Conservation (phyloP, 2,113 vertebrate species). For the Scortum barcoo region DNA sequence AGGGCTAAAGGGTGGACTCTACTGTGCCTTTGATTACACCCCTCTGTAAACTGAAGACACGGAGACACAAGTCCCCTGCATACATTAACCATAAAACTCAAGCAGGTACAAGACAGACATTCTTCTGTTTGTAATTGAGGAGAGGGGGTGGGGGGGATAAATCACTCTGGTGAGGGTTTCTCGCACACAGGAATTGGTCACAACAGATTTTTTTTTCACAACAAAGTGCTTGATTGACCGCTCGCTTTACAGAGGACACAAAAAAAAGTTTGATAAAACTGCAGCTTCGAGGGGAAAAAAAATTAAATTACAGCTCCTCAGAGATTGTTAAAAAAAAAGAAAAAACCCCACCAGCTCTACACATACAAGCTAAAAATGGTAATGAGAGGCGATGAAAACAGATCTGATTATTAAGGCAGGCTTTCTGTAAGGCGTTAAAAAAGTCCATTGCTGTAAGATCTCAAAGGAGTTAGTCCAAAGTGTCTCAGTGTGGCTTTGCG, state of each 20-base stretch:
- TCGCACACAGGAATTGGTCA: slow-evolving; percentile 66
- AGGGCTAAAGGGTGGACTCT: slow-evolving; percentile 58
- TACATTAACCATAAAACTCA: slow-evolving; percentile 62
- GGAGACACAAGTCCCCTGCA: slow-evolving; percentile 55
- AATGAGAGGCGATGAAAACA: slow-evolving; percentile 65
- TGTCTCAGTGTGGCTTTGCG: slow-evolving; percentile 82
- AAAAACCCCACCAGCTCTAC: slow-evolving; percentile 52
- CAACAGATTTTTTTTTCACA: slow-evolving; percentile 64
- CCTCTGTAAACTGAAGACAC: slow-evolving; percentile 75
- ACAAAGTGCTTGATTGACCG: slow-evolving; percentile 86
- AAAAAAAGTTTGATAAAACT: slow-evolving; percentile 63
- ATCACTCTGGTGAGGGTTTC: slow-evolving; percentile 61
- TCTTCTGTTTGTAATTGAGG: slow-evolving; percentile 52
- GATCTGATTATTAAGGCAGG: slow-evolving; percentile 83
- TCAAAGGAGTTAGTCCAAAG: slow-evolving; percentile 84
- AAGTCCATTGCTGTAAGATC: slow-evolving; percentile 81
- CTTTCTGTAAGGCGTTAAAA: slow-evolving; percentile 86
- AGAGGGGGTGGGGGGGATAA: not conserved
- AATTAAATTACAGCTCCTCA: slow-evolving; percentile 73
- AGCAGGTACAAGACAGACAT: slow-evolving; percentile 73
- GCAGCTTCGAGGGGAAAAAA: slow-evolving; percentile 56
- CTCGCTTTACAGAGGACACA: slow-evolving; percentile 76
- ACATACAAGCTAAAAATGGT: slow-evolving; percentile 72
- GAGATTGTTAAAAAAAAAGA: slow-evolving; percentile 33
- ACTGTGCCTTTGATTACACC: slow-evolving; percentile 71